These are phyloP conservation scores for Numenius arquata DNA, from an alignment of 2,113 vertebrate genomes.

Conservation along the genomic window DNA sequence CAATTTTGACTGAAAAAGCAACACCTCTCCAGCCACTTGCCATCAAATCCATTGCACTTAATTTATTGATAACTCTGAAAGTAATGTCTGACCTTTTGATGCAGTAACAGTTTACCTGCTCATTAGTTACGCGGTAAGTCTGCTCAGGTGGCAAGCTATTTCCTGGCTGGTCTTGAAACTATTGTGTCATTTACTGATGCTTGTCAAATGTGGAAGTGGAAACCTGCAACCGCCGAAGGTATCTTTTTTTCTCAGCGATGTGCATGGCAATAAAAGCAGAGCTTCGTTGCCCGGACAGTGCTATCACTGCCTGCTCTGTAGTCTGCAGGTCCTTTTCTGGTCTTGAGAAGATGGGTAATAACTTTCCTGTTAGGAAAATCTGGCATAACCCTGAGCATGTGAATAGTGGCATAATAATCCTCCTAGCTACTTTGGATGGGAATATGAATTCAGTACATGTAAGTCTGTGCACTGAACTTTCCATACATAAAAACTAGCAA, in stretches of 20 bases:
- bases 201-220: not conserved
- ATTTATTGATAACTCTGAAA: not conserved
- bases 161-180: not conserved
- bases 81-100: not conserved
- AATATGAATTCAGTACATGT: not conserved
- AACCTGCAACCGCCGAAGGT: not conserved
- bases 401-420: not conserved
- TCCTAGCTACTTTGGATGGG: not conserved
- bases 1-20: not conserved
- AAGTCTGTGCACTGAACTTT: not conserved
- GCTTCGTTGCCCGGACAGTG: not conserved
- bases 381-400: not conserved
- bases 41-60: not conserved
- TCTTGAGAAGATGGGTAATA: not conserved
- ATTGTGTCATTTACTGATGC: not conserved
- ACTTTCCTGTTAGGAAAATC: not conserved
- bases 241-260: not conserved
- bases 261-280: not conserved
- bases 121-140: not conserved
- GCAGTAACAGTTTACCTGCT: not conserved
- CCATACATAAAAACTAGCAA: not conserved
- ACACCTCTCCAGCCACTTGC: not conserved
- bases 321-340: not conserved
- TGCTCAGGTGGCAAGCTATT: not conserved
- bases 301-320: not conserved